Evolutionary conservation across 2,888 invertebrate species (phyloP).

Genomic region (Acanthosepion pharaonis): DNA sequence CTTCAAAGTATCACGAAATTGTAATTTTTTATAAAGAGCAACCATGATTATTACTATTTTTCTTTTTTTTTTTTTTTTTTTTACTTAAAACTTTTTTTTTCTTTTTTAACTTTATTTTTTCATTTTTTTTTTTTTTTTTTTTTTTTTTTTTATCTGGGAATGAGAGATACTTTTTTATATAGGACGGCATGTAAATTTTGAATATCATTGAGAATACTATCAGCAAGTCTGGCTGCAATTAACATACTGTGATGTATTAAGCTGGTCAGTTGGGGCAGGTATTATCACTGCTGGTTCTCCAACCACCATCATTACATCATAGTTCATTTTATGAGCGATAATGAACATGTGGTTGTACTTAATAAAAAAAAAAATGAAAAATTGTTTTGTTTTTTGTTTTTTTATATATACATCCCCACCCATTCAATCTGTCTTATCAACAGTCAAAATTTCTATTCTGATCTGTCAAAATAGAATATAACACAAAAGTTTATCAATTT

Average conservation of each 20-base stretch:
- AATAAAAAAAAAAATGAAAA: constrained; percentile 45
- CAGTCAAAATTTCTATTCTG: too few species aligned
- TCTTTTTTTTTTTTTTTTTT: not conserved
- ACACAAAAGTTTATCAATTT: too few species aligned
- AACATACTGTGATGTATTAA: constrained; percentile 47
- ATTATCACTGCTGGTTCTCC: constrained; percentile 43
- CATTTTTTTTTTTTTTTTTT: not conserved
- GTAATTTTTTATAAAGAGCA: constrained; percentile 45
- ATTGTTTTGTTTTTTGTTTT: not conserved
- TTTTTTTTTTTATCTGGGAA: constrained; percentile 38
- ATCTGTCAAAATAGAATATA: too few species aligned
- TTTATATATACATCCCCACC: not conserved
- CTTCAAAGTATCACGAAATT: constrained; percentile 37
- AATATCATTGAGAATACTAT: constrained; percentile 48
- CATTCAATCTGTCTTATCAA: too few species aligned
- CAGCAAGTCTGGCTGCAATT: constrained; percentile 48
- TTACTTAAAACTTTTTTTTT: not conserved
- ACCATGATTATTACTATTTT: not conserved
- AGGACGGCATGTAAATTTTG: constrained; percentile 49
- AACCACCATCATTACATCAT: constrained; percentile 45
- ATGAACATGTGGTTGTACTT: constrained; percentile 48
- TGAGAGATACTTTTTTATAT: constrained; percentile 46
- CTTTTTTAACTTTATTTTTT: not conserved
- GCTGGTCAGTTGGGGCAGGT: constrained; percentile 41
- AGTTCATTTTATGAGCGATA: constrained; percentile 46